Evolutionary conservation across 2,888 invertebrate species (phyloP).

Genomic region (Xestoiulus laeticollis): DNA sequence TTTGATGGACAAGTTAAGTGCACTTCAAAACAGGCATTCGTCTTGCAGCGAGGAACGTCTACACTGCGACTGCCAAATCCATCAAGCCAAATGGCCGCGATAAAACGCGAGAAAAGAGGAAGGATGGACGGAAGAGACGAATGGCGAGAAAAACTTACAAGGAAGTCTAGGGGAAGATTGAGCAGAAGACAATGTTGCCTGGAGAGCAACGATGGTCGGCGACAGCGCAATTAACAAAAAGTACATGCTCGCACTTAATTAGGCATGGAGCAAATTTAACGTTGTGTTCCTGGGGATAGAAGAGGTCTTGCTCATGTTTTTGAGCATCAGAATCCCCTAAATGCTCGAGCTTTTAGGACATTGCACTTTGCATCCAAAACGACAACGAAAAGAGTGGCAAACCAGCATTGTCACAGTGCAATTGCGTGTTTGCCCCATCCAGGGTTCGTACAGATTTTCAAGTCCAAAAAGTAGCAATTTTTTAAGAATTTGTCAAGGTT

Average conservation of each 20-base stretch:
- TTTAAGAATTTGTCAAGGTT: too few relatives aligned
- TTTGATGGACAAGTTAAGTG: constrained; percentile 45
- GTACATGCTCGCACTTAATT: background rate
- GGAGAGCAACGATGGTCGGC: background rate
- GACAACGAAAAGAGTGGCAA: too few relatives aligned
- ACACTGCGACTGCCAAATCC: constrained; percentile 17
- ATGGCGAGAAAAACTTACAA: background rate
- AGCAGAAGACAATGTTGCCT: background rate
- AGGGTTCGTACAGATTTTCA: too few relatives aligned
- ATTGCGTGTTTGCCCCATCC: too few relatives aligned
- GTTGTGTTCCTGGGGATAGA: too few relatives aligned
- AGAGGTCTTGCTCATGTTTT: too few relatives aligned
- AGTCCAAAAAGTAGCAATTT: too few relatives aligned
- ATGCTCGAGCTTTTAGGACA: too few relatives aligned
- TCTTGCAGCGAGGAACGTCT: constrained; percentile 44
- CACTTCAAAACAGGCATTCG: constrained; percentile 46
- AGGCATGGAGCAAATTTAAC: too few relatives aligned
- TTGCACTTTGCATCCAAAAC: too few relatives aligned
- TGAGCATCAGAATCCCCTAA: too few relatives aligned
- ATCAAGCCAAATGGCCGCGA: constrained; percentile 18
- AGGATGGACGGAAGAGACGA: constrained; percentile 28
- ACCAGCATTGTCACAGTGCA: too few relatives aligned
- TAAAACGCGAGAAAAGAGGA: constrained; percentile 34
- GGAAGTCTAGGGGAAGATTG: background rate
- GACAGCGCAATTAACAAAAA: background rate